These are phyloP conservation scores for Heliconius ethilla DNA, from an alignment of 2,888 invertebrate genomes.

Conservation along the genomic window DNA sequence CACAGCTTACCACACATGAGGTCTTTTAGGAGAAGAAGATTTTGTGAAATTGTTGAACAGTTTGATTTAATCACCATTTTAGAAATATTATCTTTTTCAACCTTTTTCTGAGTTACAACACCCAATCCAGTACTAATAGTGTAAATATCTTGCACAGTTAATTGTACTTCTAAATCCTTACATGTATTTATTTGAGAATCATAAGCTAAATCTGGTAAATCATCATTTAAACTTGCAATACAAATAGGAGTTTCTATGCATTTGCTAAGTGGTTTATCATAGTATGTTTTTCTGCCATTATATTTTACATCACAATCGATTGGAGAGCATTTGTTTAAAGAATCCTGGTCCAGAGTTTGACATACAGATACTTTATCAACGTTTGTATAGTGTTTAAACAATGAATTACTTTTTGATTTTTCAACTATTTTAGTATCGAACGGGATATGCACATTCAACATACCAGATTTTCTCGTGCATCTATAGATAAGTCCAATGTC, in stretches of 20 bases:
- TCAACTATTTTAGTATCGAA: slow-evolving; percentile 60
- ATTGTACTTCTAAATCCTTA: slow-evolving; percentile 58
- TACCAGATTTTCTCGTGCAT: slow-evolving; percentile 49
- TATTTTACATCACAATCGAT: slow-evolving; percentile 68
- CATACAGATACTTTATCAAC: slow-evolving; percentile 51
- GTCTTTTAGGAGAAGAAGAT: slow-evolving; percentile 61
- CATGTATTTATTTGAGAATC: slow-evolving; percentile 61
- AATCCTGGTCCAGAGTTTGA: slow-evolving; percentile 59
- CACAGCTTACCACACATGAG: slow-evolving; percentile 60
- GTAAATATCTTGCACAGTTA: slow-evolving; percentile 62
- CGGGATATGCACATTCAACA: slow-evolving; percentile 51
- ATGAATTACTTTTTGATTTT: slow-evolving; percentile 39
- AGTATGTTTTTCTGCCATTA: slow-evolving; percentile 58
- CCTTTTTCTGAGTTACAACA: slow-evolving; percentile 49
- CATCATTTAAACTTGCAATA: slow-evolving; percentile 49
- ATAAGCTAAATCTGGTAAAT: slow-evolving; percentile 62
- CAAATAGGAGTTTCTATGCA: slow-evolving; percentile 60
- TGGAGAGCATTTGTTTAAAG: slow-evolving; percentile 59
- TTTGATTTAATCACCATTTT: slow-evolving; percentile 57
- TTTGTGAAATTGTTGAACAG: slow-evolving; percentile 68
- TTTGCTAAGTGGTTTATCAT: slow-evolving; percentile 49
- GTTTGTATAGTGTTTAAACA: slow-evolving; percentile 50
- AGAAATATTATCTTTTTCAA: slow-evolving; percentile 35
- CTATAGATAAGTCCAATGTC: slow-evolving; percentile 54
- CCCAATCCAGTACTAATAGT: slow-evolving; percentile 62